These are phyloP conservation scores for Eleutherodactylus coqui DNA, from an alignment of 2,797 vertebrate species.

Conservation along the genomic window DNA sequence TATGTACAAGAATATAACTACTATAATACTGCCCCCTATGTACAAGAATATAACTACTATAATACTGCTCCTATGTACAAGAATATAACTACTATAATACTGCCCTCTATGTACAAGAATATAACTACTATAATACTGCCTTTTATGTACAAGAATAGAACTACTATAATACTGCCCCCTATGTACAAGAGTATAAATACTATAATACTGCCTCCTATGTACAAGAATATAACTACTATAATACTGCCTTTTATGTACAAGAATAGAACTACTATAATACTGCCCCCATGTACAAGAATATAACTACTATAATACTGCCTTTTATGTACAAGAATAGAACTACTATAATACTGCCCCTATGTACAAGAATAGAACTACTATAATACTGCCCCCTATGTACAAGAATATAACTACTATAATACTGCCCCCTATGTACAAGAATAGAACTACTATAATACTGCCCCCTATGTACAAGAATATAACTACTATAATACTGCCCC, in stretches of 20 bases:
- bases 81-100: constrained; percentile 11
- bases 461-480: neutral
- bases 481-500: neutral
- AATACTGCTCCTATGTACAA: neutral
- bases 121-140: constrained; percentile 3
- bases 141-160: no score
- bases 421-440: neutral
- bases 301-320: neutral
- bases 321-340: neutral
- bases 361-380: constrained; percentile 11
- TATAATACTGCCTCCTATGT: neutral
- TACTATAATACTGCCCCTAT: neutral
- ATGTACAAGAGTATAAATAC: no score
- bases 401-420: constrained; percentile 17
- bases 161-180: no score
- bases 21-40: neutral
- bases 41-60: neutral
- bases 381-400: constrained; percentile 6
- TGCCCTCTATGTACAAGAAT: neutral
- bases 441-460: constrained; percentile 12
- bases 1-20: neutral
- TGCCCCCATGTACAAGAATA: constrained; percentile 4
- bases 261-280: constrained; percentile 18
- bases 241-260: no score
- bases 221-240: no score